phyloP scores from a whole-genome alignment of 1,140 invertebrate species.

The Aphelenchoides besseyi region DNA sequence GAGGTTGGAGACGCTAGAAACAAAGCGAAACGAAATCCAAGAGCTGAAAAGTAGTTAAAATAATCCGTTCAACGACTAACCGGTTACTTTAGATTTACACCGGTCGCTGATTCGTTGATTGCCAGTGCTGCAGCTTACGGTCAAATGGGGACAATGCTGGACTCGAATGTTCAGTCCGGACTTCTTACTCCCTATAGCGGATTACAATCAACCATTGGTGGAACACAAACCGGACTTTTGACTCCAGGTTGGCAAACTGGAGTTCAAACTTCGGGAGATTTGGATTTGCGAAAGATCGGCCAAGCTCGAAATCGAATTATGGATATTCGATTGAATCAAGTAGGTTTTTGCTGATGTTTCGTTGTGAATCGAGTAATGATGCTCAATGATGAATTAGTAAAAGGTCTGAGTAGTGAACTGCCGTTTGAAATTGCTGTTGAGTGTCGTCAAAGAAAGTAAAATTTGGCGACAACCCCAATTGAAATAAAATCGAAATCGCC shows the following conservation, averaged over 20 bases:
- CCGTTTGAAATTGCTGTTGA: neutral
- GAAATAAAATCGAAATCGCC: no score
- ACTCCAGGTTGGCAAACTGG: slow-evolving; percentile 70
- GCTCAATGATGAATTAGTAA: slow-evolving; percentile 36
- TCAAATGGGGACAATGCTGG: slow-evolving; percentile 76
- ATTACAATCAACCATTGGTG: slow-evolving; percentile 39
- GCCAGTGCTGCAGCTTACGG: slow-evolving; percentile 76
- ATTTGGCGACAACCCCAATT: no score
- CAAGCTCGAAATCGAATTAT: slow-evolving; percentile 98
- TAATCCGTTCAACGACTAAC: neutral
- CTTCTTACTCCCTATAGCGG: slow-evolving; percentile 61
- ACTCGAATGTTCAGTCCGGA: slow-evolving; percentile 68
- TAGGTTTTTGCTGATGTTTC: slow-evolving; percentile 34
- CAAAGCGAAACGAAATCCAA: slow-evolving; percentile 87
- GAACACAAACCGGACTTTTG: slow-evolving; percentile 66
- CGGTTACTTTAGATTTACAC: slow-evolving; percentile 74
- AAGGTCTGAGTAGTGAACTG: slow-evolving; percentile 27
- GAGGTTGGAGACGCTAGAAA: slow-evolving; percentile 99
- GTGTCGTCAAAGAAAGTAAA: no score
- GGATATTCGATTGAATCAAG: slow-evolving; percentile 95
- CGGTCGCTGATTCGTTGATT: slow-evolving; percentile 92
- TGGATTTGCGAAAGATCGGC: slow-evolving; percentile 96
- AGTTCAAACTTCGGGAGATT: slow-evolving; percentile 68
- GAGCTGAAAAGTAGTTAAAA: slow-evolving; percentile 75
- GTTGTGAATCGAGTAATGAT: neutral